These are phyloP conservation scores for Hycleus phaleratus DNA, from an alignment of 1,140 invertebrate species.

Conservation along the genomic window DNA sequence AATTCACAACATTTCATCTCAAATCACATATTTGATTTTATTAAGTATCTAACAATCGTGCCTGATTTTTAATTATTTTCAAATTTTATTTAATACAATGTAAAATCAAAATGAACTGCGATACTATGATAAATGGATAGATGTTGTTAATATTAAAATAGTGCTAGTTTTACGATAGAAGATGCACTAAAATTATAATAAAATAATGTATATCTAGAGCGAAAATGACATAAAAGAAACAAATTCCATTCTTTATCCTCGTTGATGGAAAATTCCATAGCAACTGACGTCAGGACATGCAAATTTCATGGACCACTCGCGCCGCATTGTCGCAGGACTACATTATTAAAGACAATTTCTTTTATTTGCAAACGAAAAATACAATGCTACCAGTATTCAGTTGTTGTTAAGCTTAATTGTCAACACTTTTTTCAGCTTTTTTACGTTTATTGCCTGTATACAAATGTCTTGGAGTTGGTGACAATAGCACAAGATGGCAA, in stretches of 20 bases:
- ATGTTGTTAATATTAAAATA: too few species aligned
- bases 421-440: constrained; percentile 32
- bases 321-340: constrained; percentile 22
- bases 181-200: constrained; percentile 18
- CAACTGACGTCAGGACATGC: constrained; percentile 28
- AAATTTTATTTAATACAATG: neutral
- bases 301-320: constrained; percentile 29
- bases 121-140: too few species aligned
- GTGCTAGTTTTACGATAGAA: neutral
- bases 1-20: too few species aligned
- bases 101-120: too few species aligned
- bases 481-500: constrained; percentile 20
- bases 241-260: constrained; percentile 21
- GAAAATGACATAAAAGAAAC: constrained; percentile 4
- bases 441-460: constrained; percentile 29
- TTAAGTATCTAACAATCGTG: too few species aligned
- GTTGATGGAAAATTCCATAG: constrained; percentile 25
- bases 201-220: constrained; percentile 9
- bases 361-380: constrained; percentile 30
- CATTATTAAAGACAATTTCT: constrained; percentile 36
- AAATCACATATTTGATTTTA: too few species aligned
- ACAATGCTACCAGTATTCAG: constrained; percentile 28
- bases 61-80: too few species aligned
- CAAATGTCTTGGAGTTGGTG: constrained; percentile 26
- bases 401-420: constrained; percentile 33